phyloP scores from a whole-genome alignment of 2,888 invertebrate species.

The Aethes cnicana region DNA sequence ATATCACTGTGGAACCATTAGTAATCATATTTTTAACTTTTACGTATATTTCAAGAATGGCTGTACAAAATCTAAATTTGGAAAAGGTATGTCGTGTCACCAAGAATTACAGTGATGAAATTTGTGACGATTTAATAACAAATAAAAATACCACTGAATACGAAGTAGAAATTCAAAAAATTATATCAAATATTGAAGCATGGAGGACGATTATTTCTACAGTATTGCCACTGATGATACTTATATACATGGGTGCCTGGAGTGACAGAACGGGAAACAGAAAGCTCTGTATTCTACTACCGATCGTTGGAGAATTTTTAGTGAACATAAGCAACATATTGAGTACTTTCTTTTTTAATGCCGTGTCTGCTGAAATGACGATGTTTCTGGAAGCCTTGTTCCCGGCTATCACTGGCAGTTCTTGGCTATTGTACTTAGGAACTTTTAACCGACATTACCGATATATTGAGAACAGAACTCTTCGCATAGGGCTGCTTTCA shows the following conservation, averaged over 20 bases:
- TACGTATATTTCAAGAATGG: constrained; percentile 81
- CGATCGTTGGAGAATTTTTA: constrained; percentile 86
- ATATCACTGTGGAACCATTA: constrained; percentile 85
- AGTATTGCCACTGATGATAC: constrained; percentile 86
- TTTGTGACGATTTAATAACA: constrained; percentile 86
- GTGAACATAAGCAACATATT: constrained; percentile 78
- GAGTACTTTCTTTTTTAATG: constrained; percentile 78
- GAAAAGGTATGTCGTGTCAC: constrained; percentile 90
- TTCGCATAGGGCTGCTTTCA: constrained; percentile 8
- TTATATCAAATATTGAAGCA: constrained; percentile 86
- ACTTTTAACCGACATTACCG: too few relatives aligned
- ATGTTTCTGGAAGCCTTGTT: constrained; percentile 78
- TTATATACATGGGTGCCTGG: constrained; percentile 88
- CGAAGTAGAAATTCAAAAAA: constrained; percentile 80
- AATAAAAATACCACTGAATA: constrained; percentile 2
- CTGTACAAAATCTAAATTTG: constrained; percentile 87
- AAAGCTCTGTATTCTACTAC: constrained; percentile 87
- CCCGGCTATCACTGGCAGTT: constrained; percentile 78
- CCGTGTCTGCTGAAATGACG: constrained; percentile 77
- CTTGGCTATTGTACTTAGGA: constrained; percentile 81
- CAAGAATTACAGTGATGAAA: constrained; percentile 81
- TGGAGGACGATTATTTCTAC: constrained; percentile 89
- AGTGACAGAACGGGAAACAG: constrained; percentile 81
- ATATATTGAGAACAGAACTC: constrained; percentile 72
- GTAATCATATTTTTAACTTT: constrained; percentile 80